Base-by-base conservation (phyloP, 2,888 invertebrate species). In the Morpho helenor region DNA sequence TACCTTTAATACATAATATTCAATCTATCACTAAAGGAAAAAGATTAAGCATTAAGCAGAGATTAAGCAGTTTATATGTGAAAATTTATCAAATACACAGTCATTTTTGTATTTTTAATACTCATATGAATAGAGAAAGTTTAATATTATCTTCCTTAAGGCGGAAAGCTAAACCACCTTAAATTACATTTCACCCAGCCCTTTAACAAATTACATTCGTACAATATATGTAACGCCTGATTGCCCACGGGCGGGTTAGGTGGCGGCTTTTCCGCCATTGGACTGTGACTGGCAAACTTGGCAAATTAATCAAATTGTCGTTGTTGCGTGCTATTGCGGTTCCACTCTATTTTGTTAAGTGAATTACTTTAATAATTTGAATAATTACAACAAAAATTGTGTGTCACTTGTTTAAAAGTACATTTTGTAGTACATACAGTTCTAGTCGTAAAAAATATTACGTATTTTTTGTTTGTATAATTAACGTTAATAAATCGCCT, bases 161-260 rank as follows among this genome's bases (percentile, higher is more conserved):
- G 50, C 50, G 46, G 8, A 23, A 41, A 8, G 41, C 56, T 22
- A 46, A 45, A 40, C 41, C 45, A 49, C 49, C 44, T 50, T 10
- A 46, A 50, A 56, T 51, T 44, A 56, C 50, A 45, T 8, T 56
- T 51, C 45, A 46, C 50, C 46, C 40, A 50, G 46, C 56, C 56
- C 56, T 44, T 50, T 51, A 56, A 46, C 56, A 56, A 56, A 56
- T 56, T 45, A 56, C 56, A 53, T 10, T n/a, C 39, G 52, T 43
- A 52, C 52, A 39, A 31, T 41, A 40, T 46, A 53, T 16, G 46
- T 45, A 52, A 9, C 46, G 52, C 52, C 22, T 53, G 22, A n/a
- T 43, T 45, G 23, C 52, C 46, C 46, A 41, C 53, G 46, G 46
- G 52, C 52, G 31, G 52, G 31, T 31, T 44, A 16, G 56, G 49